Evolutionary conservation across 1,140 invertebrate genomes (phyloP), one percentile per base, ranked within the genome.

Genomic region (Drosophila carrolli): DNA sequence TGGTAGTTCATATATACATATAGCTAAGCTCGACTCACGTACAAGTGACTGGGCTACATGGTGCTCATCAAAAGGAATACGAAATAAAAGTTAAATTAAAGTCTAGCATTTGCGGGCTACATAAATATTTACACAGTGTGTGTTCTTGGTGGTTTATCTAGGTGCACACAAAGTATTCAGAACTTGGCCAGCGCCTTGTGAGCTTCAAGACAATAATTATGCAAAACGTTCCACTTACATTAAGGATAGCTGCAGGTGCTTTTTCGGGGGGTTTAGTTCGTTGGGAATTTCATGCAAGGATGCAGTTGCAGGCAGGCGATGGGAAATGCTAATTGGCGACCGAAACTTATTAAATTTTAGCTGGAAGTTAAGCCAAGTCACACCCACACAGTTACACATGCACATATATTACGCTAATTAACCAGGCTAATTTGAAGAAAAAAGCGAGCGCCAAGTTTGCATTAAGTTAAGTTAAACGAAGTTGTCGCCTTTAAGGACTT

Each of bases 381-480:
- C 57, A 51, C 40, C 54, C 54, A 56, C 60, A 57, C 37, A 47
- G 37, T 46, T 23, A 44, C 41, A 32, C 47, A 56, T 47, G 57
- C 40, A 51, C 50, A 70, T 53, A 51, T 50, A 75, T 53, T 74
- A 70, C 76, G 70, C 81, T 90, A 85, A 90, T 90, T 90, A 90
- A 77, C 67, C 75, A 47, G 54, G 60, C 65, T 62, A 90, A 82
- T 79, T 86, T 82, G 61, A 43, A 43, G 29, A 68, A 76, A 79
- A 84, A 78, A 75, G 67, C 62, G 51, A 61, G 67, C 72, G 56
- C 57, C 65, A 77, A 80, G 70, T 53, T 67, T 67, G 71, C 72
- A 68, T 71, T 66, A 85, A 90, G 77, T 78, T 81, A 32, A 43
- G 41, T 44, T n/a, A 32, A 48, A 79, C 53, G 48, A 78, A 82